Conservation (phyloP, 2,888 invertebrate species). For the Oscheius myriophilus region DNA sequence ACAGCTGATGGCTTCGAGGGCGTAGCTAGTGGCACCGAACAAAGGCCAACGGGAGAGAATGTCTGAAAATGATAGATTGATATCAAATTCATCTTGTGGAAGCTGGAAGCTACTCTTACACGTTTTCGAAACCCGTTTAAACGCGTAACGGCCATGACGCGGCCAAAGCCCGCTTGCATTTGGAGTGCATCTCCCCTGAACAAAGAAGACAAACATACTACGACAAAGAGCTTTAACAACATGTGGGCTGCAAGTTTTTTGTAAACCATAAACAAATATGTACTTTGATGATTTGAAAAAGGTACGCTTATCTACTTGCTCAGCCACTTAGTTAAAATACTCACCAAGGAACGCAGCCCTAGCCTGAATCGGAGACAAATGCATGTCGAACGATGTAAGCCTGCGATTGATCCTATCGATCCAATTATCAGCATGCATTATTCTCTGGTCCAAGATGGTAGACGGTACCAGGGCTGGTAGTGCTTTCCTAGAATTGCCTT, state of each 20-base stretch:
- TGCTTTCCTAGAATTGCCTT: slow-evolving; percentile 26
- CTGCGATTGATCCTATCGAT: slow-evolving; percentile 54
- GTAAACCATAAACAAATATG: too few relatives aligned
- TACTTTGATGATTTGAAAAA: too few relatives aligned
- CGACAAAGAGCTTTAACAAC: too few relatives aligned
- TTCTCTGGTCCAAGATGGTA: slow-evolving; percentile 32
- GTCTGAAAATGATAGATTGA: slow-evolving; percentile 76
- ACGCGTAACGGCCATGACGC: too few relatives aligned
- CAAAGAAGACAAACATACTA: too few relatives aligned
- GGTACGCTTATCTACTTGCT: neutral
- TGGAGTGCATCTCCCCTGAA: too few relatives aligned
- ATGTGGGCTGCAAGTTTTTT: too few relatives aligned
- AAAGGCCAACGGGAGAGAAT: slow-evolving; percentile 92
- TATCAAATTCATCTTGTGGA: too few relatives aligned
- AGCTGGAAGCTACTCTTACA: too few relatives aligned
- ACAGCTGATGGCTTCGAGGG: slow-evolving; percentile 33
- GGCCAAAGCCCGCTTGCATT: too few relatives aligned
- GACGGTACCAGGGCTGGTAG: slow-evolving; percentile 37
- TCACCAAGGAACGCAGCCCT: slow-evolving; percentile 55
- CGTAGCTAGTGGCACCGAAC: slow-evolving; percentile 98
- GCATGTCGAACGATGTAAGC: slow-evolving; percentile 38
- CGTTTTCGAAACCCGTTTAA: too few relatives aligned
- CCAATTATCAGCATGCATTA: slow-evolving; percentile 46
- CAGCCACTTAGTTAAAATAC: slow-evolving; percentile 27
- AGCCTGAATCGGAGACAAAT: slow-evolving; percentile 42